phyloP scores from a whole-genome alignment of 2,797 vertebrate species.

The Selene dorsalis region DNA sequence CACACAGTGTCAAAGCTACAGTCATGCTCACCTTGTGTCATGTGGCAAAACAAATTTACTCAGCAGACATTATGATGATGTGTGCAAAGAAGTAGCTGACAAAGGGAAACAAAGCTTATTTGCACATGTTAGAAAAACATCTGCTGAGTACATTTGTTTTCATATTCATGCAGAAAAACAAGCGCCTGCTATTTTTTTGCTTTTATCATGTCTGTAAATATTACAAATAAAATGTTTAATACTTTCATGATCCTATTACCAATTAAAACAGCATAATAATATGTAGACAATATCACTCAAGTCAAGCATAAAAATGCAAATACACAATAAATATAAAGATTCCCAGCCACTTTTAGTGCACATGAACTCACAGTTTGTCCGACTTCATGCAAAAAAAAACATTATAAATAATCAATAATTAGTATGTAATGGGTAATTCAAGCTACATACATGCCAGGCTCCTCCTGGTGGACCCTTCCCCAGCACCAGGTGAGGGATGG shows the following conservation, averaged over 20 bases:
- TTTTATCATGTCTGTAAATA: neutral
- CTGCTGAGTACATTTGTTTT: neutral
- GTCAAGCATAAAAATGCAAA: too few relatives aligned
- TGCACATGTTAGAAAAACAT: neutral
- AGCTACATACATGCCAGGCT: slow-evolving; percentile 85
- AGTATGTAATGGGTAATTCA: neutral
- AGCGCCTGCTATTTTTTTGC: neutral
- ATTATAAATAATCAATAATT: neutral
- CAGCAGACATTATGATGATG: too few relatives aligned
- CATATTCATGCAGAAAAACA: neutral
- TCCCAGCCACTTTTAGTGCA: too few relatives aligned
- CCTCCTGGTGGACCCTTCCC: slow-evolving; percentile 86
- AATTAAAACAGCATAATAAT: neutral
- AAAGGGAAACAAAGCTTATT: neutral
- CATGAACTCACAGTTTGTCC: neutral
- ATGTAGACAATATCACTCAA: too few relatives aligned
- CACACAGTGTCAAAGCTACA: too few relatives aligned
- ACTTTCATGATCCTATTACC: neutral
- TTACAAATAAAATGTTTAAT: neutral
- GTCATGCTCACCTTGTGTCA: neutral
- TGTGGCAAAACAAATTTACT: neutral
- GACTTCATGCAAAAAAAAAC: too few relatives aligned
- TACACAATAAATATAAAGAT: too few relatives aligned
- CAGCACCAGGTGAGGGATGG: slow-evolving; percentile 84
- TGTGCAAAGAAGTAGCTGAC: slow-evolving; percentile 23